A percentile compares a stretch with the other conserved stretches of the same genome.
phyloP scores from a whole-genome alignment of 2,888 invertebrate species.

The Pteria penguin region DNA sequence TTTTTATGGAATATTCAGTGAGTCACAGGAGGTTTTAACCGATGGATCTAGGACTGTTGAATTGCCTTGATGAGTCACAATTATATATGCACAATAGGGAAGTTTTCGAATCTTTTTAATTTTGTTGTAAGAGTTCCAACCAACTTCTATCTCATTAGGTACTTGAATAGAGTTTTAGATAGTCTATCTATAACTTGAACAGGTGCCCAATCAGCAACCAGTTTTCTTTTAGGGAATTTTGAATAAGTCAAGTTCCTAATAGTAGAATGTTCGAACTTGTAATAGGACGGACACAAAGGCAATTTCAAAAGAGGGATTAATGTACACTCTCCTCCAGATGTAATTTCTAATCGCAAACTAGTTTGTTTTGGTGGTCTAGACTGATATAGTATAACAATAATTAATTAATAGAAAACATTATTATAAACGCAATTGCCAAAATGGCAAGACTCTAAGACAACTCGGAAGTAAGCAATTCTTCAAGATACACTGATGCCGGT shows the following conservation, averaged over 20 bases:
- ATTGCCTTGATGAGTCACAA: neutral
- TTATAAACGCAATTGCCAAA: neutral
- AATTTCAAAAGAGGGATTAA: neutral
- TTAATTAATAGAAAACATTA: neutral
- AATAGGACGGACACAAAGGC: neutral
- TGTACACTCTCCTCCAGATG: slow-evolving; percentile 16
- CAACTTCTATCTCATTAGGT: neutral
- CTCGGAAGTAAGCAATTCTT: neutral
- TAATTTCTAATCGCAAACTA: slow-evolving; percentile 6
- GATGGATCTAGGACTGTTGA: too few species aligned
- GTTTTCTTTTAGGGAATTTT: neutral
- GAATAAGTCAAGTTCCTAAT: neutral
- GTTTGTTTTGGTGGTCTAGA: slow-evolving; percentile 12
- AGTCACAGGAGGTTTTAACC: too few species aligned
- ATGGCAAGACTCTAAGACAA: slow-evolving; percentile 20
- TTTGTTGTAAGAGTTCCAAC: neutral
- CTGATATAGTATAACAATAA: neutral
- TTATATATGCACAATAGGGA: neutral
- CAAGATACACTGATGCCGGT: neutral
- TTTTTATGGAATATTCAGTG: too few species aligned
- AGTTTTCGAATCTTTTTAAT: neutral
- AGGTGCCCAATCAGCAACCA: neutral
- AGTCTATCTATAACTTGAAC: neutral
- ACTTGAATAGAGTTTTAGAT: neutral
- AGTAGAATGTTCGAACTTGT: neutral